Base-by-base conservation (phyloP, 2,888 invertebrate genomes). In the Limnephilus lunatus region DNA sequence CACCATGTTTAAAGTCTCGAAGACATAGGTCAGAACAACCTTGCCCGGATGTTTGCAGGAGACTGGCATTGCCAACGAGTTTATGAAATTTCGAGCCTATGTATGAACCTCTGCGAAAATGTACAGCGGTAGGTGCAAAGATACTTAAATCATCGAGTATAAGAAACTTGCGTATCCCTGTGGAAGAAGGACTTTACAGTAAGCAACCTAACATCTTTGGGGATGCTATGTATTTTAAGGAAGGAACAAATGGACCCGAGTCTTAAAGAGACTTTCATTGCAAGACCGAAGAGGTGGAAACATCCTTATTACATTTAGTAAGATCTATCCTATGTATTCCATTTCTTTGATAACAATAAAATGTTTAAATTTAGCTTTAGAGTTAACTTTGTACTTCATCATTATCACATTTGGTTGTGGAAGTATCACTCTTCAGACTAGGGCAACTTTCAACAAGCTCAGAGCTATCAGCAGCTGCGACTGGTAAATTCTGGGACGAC, bases 331-430 rank as follows among this genome's bases (percentile, higher is more conserved):
- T 68, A 68, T n/a, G 68, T 68, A 68, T 68, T 68, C 68, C 68
- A 68, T 25, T 68, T 68, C 68, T 9, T 25, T 68, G 25, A 68
- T 68, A 68, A 68, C 25, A 68, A 25, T 68, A 68, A 68, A 68
- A 25, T 9, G 68, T 68, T 68, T 68, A 68, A 68, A 68, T 68
- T 44, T 15, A 39, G 48, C 11, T 30, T 86, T 86, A 86, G n/a
- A 35, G 30, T 44, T 86, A 39, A 48, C 86, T 86, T 86, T 86
- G 44, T 86, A 86, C 48, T 86, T 86, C 39, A 83, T 19, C 19
- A 83, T 35, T 83, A 83, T 83, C 31, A 83, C 83, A 83, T 35
- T 32, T 83, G 39, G 19, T 83, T 32, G 32, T 32, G 68, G 68
- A 25, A 83, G 25, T 35, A 83, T 83, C 83, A 83, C 83, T 83